phyloP scores from a whole-genome alignment of 1,140 invertebrate genomes.

The Micrasema minimum region DNA sequence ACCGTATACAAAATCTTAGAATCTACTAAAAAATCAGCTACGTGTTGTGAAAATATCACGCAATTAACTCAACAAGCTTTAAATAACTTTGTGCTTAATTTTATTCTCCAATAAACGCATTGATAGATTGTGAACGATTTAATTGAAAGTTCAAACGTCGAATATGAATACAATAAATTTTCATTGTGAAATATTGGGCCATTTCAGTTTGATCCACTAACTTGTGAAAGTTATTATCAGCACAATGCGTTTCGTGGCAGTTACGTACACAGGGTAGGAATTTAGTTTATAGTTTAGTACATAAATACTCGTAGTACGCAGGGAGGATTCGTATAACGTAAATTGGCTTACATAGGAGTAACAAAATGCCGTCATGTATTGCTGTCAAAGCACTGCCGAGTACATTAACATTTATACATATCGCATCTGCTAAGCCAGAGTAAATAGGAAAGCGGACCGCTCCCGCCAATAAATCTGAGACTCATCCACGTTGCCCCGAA shows the following conservation, averaged over 20 bases:
- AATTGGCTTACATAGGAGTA: slow-evolving; percentile 9
- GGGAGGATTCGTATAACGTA: background rate
- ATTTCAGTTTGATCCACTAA: background rate
- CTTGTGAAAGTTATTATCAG: background rate
- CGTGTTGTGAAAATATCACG: too few relatives aligned
- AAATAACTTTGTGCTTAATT: too few relatives aligned
- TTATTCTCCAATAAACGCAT: too few relatives aligned
- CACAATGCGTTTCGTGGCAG: background rate
- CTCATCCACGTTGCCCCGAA: slow-evolving; percentile 2
- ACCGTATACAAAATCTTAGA: too few relatives aligned
- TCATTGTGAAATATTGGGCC: background rate
- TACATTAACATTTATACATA: slow-evolving; percentile 31
- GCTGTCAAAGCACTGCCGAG: slow-evolving; percentile 12
- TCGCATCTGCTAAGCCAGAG: slow-evolving; percentile 5
- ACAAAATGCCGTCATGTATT: slow-evolving; percentile 28
- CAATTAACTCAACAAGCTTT: too few relatives aligned
- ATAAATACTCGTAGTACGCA: too few relatives aligned
- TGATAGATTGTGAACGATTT: too few relatives aligned
- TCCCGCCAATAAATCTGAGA: slow-evolving; percentile 18
- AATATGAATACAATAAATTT: background rate
- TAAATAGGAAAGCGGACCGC: slow-evolving; percentile 24
- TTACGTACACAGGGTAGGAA: too few relatives aligned
- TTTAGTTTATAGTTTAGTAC: too few relatives aligned
- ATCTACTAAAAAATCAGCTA: too few relatives aligned
- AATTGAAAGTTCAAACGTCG: background rate